These are phyloP conservation scores for Ctenochaetus hawaiiensis DNA, from an alignment of 2,797 vertebrate species.

Conservation along the genomic window DNA sequence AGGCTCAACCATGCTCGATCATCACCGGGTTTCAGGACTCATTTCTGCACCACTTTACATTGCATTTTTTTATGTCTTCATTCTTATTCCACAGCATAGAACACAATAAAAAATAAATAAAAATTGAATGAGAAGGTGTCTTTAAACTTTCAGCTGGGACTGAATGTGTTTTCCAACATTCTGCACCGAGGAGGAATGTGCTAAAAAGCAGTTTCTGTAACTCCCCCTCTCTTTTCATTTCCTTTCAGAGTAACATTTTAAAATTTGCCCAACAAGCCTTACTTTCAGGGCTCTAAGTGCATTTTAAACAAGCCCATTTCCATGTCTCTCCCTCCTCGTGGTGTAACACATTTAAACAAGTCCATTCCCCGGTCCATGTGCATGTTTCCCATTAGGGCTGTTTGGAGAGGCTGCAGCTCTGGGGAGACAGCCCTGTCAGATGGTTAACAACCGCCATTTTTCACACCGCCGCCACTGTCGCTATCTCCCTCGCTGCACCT, in stretches of 20 bases:
- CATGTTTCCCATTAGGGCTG: conserved; percentile 81
- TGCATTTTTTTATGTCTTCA: too few relatives aligned
- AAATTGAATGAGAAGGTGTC: too few relatives aligned
- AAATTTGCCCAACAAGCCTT: conserved; percentile 18
- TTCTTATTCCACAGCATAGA: too few relatives aligned
- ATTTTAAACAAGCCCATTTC: conserved; percentile 67
- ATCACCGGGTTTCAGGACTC: too few relatives aligned
- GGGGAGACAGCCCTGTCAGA: conserved; percentile 81
- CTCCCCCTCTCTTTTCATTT: neutral
- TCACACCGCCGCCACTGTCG: conserved; percentile 75
- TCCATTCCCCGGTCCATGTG: conserved; percentile 67
- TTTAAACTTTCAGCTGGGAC: neutral
- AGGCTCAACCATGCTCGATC: too few relatives aligned
- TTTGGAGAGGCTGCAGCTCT: conserved; percentile 79
- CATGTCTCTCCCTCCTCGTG: conserved; percentile 45
- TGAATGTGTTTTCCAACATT: neutral
- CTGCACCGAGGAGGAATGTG: neutral
- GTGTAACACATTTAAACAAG: conserved; percentile 76
- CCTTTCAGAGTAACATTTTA: conserved; percentile 16
- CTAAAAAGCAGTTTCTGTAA: conserved; percentile 10
- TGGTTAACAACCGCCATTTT: conserved; percentile 83
- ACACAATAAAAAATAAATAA: too few relatives aligned
- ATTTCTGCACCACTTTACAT: too few relatives aligned
- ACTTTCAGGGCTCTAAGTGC: conserved; percentile 34
- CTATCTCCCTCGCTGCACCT: conserved; percentile 71